Evolutionary conservation across 2,113 vertebrate genomes (phyloP), one percentile per base, ranked within the genome.

Genomic region (Acrocephalus kingi): DNA sequence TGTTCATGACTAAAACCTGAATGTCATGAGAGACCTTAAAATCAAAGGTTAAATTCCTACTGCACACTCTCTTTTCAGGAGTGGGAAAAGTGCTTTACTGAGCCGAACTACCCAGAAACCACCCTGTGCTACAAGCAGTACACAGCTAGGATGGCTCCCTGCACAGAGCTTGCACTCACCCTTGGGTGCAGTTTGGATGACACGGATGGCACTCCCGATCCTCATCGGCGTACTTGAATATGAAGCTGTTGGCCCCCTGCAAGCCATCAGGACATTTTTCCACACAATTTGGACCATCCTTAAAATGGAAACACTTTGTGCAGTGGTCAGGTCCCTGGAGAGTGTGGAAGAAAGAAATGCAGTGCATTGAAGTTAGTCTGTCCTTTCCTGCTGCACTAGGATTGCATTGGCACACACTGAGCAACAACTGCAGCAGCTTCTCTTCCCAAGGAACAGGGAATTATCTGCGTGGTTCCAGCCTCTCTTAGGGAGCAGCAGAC

Each of bases 261-360:
- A 99, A 96, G 39, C 99, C 99, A 37, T 99, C 99, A 8, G 99
- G 99, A 80, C 99, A 99, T 87, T 99, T 99, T 87, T 99, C 99
- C 95, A 99, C 99, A 69, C 99, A 99, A 33, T 99, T 99, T 22
- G 99, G 99, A 19, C 99, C 99, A 54, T 99, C 99, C 97, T 99
- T 99, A 97, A 99, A 99, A 97, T 99, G 99, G 74, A 98, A 98
- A 69, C 99, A 99, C 97, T 98, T 99, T 1, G 98, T 98, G 83
- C 99, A 99, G 71, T 99, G 99, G 96, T 99, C 99, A 24, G 99
- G 98, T 39, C 99, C 99, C 99, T 99, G 77, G 39, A 68, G 30
- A 56, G 62, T 3, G 4, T 43, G 61, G 89, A 83, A 94, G 49
- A 87, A 80, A 93, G 58, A 91, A 94, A 96, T 2, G 20, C 12